phyloP scores from a whole-genome alignment of 2,888 invertebrate genomes.

The Drosophila percnosoma region DNA sequence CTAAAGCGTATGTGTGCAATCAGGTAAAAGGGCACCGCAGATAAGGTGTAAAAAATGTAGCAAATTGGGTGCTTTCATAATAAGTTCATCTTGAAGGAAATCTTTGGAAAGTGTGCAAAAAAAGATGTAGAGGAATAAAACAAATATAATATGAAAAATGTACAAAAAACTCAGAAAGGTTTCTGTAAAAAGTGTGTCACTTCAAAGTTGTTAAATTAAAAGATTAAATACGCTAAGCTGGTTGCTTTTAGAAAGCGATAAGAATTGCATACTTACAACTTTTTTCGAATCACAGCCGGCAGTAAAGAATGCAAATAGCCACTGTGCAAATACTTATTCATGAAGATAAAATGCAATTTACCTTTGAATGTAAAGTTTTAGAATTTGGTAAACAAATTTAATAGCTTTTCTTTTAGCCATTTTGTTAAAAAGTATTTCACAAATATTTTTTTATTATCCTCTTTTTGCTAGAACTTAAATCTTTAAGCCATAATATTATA shows the following conservation, averaged over 20 bases:
- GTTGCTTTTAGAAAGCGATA: neutral
- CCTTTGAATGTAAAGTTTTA: neutral
- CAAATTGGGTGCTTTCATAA: conserved; percentile 46
- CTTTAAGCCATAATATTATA: neutral
- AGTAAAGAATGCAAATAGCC: neutral
- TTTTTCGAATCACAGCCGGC: no score
- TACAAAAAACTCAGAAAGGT: neutral
- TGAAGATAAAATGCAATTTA: neutral
- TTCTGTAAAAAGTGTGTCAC: neutral
- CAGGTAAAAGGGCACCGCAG: conserved; percentile 25
- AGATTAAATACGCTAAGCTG: conserved; percentile 35
- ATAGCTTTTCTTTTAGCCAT: neutral
- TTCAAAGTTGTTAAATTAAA: conserved; percentile 35
- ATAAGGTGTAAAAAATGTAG: conserved; percentile 26
- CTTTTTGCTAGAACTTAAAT: neutral
- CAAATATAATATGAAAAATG: conserved; percentile 1
- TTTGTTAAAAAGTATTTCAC: no score
- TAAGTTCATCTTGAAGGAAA: conserved; percentile 14
- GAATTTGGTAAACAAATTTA: neutral
- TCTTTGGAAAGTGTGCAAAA: conserved; percentile 5
- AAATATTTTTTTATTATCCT: neutral
- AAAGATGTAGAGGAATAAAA: neutral
- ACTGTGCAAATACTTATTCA: neutral
- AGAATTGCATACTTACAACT: conserved; percentile 2
- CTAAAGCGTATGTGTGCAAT: conserved; percentile 32